Evolutionary conservation across 2,113 vertebrate species (phyloP).

Genomic region (Tonatia bakeri): DNA sequence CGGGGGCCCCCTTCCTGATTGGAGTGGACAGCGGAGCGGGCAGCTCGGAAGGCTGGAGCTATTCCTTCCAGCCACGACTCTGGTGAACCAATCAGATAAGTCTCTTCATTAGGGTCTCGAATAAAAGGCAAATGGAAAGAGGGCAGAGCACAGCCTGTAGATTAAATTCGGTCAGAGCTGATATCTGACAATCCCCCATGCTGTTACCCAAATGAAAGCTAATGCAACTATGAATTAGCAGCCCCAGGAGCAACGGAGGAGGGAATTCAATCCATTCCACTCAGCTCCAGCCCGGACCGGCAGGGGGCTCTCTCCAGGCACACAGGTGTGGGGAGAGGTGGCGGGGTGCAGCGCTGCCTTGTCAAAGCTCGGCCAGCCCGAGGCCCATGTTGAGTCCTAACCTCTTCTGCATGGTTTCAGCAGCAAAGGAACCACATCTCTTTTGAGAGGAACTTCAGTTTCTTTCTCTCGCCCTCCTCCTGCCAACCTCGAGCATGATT

Average conservation of each 20-base stretch:
- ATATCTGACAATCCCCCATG: conserved; percentile 66
- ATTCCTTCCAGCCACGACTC: background rate
- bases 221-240: conserved; percentile 66
- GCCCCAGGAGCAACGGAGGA: conserved; percentile 45
- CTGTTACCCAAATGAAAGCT: conserved; percentile 73
- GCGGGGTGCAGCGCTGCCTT: fast-evolving
- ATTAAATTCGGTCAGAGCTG: conserved; percentile 69
- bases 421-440: background rate
- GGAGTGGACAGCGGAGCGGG: conserved; percentile 60
- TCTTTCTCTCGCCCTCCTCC: background rate
- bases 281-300: background rate
- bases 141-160: conserved; percentile 65
- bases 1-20: background rate
- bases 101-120: conserved; percentile 59
- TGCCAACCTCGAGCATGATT: background rate
- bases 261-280: conserved; percentile 36
- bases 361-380: fast-evolving
- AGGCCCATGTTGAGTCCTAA: fast-evolving
- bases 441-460: background rate
- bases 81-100: conserved; percentile 40
- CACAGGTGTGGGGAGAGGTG: background rate
- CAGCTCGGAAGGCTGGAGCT: background rate
- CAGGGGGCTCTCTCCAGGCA: background rate
- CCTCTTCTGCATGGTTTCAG: background rate
- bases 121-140: conserved; percentile 56